Evolutionary conservation across 1,140 invertebrate species (phyloP).

Genomic region (Camponotus vicinus): DNA sequence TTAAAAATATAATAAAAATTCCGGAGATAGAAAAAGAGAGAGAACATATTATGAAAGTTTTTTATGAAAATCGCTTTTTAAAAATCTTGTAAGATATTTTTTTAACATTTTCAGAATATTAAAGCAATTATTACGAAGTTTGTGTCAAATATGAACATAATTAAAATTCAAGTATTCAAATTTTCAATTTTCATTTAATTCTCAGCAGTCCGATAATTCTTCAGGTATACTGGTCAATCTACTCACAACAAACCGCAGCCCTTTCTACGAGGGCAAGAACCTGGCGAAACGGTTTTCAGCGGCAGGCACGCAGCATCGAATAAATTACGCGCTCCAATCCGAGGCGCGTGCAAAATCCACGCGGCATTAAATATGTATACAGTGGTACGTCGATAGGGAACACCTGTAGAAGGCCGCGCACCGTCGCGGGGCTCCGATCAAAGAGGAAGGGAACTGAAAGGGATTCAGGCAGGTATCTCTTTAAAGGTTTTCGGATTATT

Average conservation of each 20-base stretch:
- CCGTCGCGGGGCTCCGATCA: conserved; percentile 3
- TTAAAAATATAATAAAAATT: no score
- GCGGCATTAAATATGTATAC: conserved; percentile 78
- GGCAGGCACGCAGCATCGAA: conserved; percentile 66
- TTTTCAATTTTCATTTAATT: neutral
- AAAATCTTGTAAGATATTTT: no score
- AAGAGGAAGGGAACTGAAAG: neutral
- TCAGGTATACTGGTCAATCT: neutral
- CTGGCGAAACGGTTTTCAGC: conserved; percentile 68
- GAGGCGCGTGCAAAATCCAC: conserved; percentile 78
- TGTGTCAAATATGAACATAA: neutral
- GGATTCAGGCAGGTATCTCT: neutral
- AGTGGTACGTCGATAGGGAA: conserved; percentile 77
- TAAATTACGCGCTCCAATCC: conserved; percentile 79
- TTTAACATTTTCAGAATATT: no score
- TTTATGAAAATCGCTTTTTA: no score
- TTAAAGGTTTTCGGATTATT: conserved; percentile 24
- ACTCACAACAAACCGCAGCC: neutral
- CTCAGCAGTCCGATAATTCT: neutral
- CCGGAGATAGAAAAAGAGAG: no score
- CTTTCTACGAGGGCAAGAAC: conserved; percentile 69
- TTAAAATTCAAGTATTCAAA: neutral
- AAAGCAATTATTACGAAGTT: no score
- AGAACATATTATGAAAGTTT: no score
- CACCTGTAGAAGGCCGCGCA: conserved; percentile 71